Evolutionary conservation across 1,140 invertebrate genomes (phyloP), one percentile per base, ranked within the genome.

Genomic region (Proctacanthus coquilletti): DNA sequence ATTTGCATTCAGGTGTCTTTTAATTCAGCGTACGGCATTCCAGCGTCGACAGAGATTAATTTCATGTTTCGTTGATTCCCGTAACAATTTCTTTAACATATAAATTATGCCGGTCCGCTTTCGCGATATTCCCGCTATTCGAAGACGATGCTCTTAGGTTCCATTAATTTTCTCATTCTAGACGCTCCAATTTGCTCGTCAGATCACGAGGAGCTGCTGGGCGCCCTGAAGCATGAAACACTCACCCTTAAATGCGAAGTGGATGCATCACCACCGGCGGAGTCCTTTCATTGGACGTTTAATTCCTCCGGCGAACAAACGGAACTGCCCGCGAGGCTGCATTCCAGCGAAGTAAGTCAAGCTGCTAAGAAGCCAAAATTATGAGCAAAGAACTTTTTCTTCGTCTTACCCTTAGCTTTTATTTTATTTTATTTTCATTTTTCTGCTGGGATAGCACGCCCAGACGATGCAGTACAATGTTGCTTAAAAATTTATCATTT

Each of bases 271-370:
- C 86, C 86, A 8, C 70, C 80, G 1, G 66, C 77, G 9, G 71
- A 78, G 46, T 74, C 75, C 53, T 88, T 84, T 57, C 80, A 83
- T 43, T 87, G 84, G 84, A 84, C 81, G 29, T 86, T 88, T 66
- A 86, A 87, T 63, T 85, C 83, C 53, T 84, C 81, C 29, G 80
- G 81, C 6, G 82, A 86, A 51, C 72, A 81, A 50, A 76, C 75
- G 1, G 79, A 84, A 51, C 67, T 86, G 30, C 70, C 80, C 6
- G 67, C 75, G 17, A 68, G 71, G 21, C 64, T 69, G 40, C 74
- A 71, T 52, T 72, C 73, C 39, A 72, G 67, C 47, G 66, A 69
- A 51, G 66, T 66, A 21, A 48, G 46, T 41, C n/a, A n/a, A n/a
- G n/a, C n/a, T n/a, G n/a, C n/a, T n/a, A n/a, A n/a, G n/a, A n/a